Evolutionary conservation across 2,888 invertebrate genomes (phyloP).

Genomic region (Tipula lateralis): DNA sequence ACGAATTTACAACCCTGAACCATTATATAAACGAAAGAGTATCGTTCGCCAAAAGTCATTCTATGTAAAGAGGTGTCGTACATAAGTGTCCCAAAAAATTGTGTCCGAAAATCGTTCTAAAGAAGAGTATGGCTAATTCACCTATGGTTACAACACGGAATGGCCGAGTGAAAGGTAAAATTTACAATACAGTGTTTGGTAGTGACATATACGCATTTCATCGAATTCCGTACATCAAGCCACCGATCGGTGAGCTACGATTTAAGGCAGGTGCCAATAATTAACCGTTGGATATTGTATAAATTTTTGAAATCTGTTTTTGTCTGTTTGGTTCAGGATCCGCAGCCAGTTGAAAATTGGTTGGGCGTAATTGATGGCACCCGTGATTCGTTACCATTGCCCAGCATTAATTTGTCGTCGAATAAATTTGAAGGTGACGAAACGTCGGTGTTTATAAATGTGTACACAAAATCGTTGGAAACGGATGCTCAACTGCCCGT

Average conservation of each 20-base stretch:
- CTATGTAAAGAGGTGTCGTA: no score
- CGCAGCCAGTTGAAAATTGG: slow-evolving; percentile 49
- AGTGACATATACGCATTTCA: slow-evolving; percentile 45
- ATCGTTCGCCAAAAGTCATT: no score
- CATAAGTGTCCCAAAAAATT: no score
- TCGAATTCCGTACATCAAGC: slow-evolving; percentile 37
- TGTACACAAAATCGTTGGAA: not conserved
- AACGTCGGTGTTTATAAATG: slow-evolving; percentile 49
- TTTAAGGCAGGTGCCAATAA: not conserved
- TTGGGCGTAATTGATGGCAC: slow-evolving; percentile 47
- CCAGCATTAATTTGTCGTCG: not conserved
- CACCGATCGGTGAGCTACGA: not conserved
- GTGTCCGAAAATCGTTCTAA: no score
- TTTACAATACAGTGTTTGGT: slow-evolving; percentile 39
- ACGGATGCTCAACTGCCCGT: slow-evolving; percentile 40
- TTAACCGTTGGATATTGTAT: not conserved
- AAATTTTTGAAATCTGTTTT: not conserved
- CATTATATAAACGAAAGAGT: no score
- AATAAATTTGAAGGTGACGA: not conserved
- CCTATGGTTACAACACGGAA: slow-evolving; percentile 41
- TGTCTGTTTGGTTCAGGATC: slow-evolving; percentile 44
- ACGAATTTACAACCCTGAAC: no score
- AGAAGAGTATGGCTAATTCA: not conserved
- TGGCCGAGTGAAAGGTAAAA: slow-evolving; percentile 44
- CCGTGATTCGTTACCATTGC: not conserved